Evolutionary conservation across 1,140 invertebrate species (phyloP).

Genomic region (Bombus vancouverensis): DNA sequence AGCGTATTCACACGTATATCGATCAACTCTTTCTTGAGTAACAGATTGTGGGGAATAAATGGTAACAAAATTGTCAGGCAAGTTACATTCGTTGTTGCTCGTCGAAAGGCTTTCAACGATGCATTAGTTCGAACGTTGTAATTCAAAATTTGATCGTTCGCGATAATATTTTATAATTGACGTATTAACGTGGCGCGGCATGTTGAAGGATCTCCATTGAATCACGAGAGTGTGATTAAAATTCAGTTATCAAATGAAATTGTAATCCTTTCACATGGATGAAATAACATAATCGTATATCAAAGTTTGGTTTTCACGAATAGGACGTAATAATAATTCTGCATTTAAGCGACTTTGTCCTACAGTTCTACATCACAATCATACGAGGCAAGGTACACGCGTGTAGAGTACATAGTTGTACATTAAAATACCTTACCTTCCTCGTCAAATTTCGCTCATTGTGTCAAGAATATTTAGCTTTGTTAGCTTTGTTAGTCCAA

Average conservation of each 20-base stretch:
- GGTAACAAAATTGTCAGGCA: not conserved
- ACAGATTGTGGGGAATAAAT: not conserved
- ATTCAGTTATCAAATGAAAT: not conserved
- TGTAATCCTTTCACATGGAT: not conserved
- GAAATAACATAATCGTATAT: not conserved
- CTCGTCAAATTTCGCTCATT: not conserved
- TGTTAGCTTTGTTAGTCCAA: too few species aligned
- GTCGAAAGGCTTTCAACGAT: constrained; percentile 20
- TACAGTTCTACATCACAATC: too few species aligned
- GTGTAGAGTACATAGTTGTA: not conserved
- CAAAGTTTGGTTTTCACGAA: not conserved
- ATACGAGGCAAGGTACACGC: too few species aligned
- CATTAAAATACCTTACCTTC: not conserved
- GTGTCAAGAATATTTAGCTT: not conserved
- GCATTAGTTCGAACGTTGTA: constrained; percentile 24
- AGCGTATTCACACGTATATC: not conserved
- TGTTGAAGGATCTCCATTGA: not conserved
- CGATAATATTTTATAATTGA: constrained; percentile 6
- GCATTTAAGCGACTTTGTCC: too few species aligned
- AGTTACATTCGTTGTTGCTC: not conserved
- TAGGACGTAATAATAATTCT: not conserved
- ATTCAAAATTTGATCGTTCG: constrained; percentile 38
- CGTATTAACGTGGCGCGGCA: constrained; percentile 15
- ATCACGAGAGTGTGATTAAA: not conserved
- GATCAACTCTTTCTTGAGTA: not conserved